Evolutionary conservation across 2,888 invertebrate genomes (phyloP), one percentile per base, ranked within the genome.

Genomic region (Pteria penguin): DNA sequence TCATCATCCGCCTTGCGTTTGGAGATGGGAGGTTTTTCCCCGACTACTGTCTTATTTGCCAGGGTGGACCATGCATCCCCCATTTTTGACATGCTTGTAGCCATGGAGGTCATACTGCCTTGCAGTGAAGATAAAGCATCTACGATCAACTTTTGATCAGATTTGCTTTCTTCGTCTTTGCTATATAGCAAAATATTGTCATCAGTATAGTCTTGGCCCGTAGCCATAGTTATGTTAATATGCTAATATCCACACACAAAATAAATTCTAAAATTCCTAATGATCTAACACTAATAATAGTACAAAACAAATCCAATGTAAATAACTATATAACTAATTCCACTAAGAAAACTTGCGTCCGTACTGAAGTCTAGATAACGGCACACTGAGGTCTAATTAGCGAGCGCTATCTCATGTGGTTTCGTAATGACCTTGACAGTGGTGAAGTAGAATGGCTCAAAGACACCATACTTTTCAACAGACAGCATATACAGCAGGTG

Each of bases 301-400:
- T n/a, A n/a, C n/a, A n/a, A n/a, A n/a, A n/a, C n/a, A n/a, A n/a
- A n/a, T n/a, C n/a, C n/a, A n/a, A n/a, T n/a, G n/a, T n/a, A n/a
- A n/a, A n/a, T n/a, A n/a, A n/a, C n/a, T n/a, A n/a, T n/a, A n/a
- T n/a, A n/a, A n/a, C n/a, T n/a, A n/a, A n/a, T n/a, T n/a, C n/a
- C n/a, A n/a, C n/a, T n/a, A n/a, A n/a, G n/a, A n/a, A n/a, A 24
- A 31, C 2, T 18, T 29, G 32, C 61, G 32, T 29, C 61, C 2
- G n/a, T n/a, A 31, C 2, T 61, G 61, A 61, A 61, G 61, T 31
- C n/a, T n/a, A 27, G 61, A 29, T 14, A 61, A 26, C 14, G 31
- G 29, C 61, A 31, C 61, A 61, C 29, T 61, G 61, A 61, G 61
- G 61, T 29, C 61, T 29, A 31, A 61, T 61, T n/a, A 61, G 61